Percentiles rank a stretch among this genome's conserved stretches.
Evolutionary conservation across 2,113 vertebrate species (phyloP).

Genomic region (Sinocyclocheilus maitianheensis): DNA sequence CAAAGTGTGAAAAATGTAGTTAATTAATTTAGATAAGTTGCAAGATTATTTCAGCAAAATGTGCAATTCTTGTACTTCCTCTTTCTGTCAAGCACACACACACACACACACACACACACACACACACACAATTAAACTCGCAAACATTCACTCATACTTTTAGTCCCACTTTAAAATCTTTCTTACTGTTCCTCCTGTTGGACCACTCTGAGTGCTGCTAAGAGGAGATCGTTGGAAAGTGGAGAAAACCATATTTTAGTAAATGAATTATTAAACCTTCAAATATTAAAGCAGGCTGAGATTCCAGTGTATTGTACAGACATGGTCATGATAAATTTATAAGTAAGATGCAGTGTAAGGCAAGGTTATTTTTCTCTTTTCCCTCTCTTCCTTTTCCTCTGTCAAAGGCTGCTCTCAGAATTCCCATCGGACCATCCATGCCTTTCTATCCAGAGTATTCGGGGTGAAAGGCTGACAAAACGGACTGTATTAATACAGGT

Average conservation of each 20-base stretch:
- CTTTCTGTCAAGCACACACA: too few relatives aligned
- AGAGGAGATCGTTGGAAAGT: constrained; percentile 45
- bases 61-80: too few relatives aligned
- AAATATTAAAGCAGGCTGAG: constrained; percentile 65
- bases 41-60: not conserved
- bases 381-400: constrained; percentile 36
- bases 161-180: constrained; percentile 14
- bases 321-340: constrained; percentile 71
- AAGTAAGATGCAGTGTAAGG: constrained; percentile 61
- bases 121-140: not conserved
- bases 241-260: constrained; percentile 65
- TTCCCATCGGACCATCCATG: constrained; percentile 34
- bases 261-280: constrained; percentile 70
- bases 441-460: not conserved
- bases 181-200: constrained; percentile 27
- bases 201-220: constrained; percentile 40
- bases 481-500: constrained; percentile 2
- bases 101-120: not conserved
- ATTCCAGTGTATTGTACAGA: constrained; percentile 70
- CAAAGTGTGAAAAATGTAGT: not conserved
- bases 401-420: constrained; percentile 37
- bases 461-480: constrained; percentile 10
- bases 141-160: constrained; percentile 19
- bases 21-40: not conserved
- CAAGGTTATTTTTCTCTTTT: constrained; percentile 47